Conservation (phyloP, 1,140 invertebrate species). For the Zaprionus nigranus region DNA sequence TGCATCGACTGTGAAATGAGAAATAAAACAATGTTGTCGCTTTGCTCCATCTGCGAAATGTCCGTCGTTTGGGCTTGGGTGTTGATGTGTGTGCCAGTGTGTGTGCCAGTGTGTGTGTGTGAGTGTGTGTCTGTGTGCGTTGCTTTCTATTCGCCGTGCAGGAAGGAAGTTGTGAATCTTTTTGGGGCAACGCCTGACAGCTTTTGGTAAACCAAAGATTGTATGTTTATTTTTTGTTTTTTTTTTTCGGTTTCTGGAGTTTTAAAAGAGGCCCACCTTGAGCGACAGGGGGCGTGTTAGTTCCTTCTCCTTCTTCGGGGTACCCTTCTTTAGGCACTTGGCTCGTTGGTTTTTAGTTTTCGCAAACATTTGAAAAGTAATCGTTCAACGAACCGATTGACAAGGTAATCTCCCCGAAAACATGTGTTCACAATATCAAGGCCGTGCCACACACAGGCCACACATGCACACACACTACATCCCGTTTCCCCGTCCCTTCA, state of each 20-base stretch:
- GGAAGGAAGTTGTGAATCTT: slow-evolving; percentile 78
- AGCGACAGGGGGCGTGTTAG: slow-evolving; percentile 18
- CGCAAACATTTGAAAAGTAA: slow-evolving; percentile 65
- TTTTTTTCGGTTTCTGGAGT: background rate
- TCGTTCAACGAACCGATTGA: slow-evolving; percentile 80
- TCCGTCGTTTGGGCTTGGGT: slow-evolving; percentile 9
- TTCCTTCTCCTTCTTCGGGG: slow-evolving; percentile 27
- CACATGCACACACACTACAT: slow-evolving; percentile 2
- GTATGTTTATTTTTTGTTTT: slow-evolving; percentile 6
- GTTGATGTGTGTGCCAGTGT: slow-evolving; percentile 8
- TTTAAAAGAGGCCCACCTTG: background rate
- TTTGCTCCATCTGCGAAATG: slow-evolving; percentile 41
- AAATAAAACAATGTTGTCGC: slow-evolving; percentile 79
- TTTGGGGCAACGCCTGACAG: slow-evolving; percentile 57
- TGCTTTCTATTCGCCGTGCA: slow-evolving; percentile 55
- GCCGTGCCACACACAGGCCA: slow-evolving; percentile 42
- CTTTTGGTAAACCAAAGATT: slow-evolving; percentile 63
- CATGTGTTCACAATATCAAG: slow-evolving; percentile 77
- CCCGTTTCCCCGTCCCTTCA: background rate
- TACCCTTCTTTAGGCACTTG: slow-evolving; percentile 5
- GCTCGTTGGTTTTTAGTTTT: slow-evolving; percentile 51
- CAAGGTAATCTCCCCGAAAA: slow-evolving; percentile 73
- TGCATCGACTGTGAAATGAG: slow-evolving; percentile 72
- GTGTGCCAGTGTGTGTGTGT: slow-evolving; percentile 8
- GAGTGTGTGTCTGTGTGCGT: slow-evolving; percentile 13